These are phyloP conservation scores for Notarius quadriscutis DNA, from an alignment of 2,113 vertebrate species.

Conservation along the genomic window DNA sequence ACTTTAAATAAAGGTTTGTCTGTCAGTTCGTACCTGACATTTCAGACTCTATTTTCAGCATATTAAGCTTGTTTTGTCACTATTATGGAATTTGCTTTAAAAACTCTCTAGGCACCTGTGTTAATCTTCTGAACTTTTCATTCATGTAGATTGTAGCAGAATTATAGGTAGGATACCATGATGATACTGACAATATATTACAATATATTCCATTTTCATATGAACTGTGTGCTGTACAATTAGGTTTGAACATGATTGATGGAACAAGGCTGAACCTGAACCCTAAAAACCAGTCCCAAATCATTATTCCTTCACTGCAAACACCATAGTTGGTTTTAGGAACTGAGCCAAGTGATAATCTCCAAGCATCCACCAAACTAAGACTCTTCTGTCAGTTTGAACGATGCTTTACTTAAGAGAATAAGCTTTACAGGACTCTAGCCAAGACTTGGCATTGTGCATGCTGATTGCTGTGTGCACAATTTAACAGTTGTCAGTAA, in stretches of 20 bases:
- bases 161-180: neutral
- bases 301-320: neutral
- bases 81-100: neutral
- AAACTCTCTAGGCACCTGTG: neutral
- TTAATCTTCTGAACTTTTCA: neutral
- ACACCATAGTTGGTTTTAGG: constrained; percentile 5
- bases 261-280: neutral
- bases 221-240: too few relatives aligned
- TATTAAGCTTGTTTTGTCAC: neutral
- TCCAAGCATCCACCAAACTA: constrained; percentile 19
- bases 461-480: neutral
- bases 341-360: constrained; percentile 8
- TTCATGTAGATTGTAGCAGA: neutral
- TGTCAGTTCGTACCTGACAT: neutral
- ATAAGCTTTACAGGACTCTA: neutral
- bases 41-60: neutral
- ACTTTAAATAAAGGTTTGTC: neutral
- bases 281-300: neutral
- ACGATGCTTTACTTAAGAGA: constrained; percentile 7
- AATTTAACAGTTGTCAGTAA: constrained; percentile 6
- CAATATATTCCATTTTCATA: neutral
- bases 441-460: neutral
- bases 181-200: too few relatives aligned
- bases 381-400: constrained; percentile 8
- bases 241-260: neutral